phyloP scores from a whole-genome alignment of 2,113 vertebrate species.

The Halcyon senegalensis region DNA sequence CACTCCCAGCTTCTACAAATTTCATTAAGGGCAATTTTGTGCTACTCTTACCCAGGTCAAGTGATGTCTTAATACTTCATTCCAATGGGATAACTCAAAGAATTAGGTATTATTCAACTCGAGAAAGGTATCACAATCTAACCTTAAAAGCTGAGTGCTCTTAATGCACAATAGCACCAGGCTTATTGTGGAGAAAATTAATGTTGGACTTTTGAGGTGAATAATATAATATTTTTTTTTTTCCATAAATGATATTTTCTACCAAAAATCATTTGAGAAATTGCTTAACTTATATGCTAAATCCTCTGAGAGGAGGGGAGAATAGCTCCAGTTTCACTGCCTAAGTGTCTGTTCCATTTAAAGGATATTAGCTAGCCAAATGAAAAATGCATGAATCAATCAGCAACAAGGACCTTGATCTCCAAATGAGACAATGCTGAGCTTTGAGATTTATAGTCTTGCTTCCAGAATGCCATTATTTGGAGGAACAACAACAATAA shows the following conservation, averaged over 20 bases:
- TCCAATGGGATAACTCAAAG: constrained; percentile 20
- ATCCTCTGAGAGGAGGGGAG: background rate
- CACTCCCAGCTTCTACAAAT: background rate
- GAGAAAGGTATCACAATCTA: background rate
- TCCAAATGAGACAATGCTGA: constrained; percentile 63
- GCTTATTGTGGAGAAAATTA: background rate
- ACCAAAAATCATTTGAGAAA: background rate
- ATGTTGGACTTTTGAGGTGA: background rate
- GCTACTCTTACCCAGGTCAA: background rate
- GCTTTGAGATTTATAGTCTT: constrained; percentile 73
- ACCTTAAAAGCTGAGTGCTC: background rate
- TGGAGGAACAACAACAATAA: constrained; percentile 72
- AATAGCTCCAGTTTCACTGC: constrained; percentile 40
- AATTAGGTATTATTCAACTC: background rate
- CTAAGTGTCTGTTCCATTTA: constrained; percentile 66
- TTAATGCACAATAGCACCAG: background rate
- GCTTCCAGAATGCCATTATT: constrained; percentile 75
- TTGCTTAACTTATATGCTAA: constrained; percentile 3
- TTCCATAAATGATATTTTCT: background rate
- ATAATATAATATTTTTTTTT: background rate
- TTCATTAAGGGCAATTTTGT: background rate
- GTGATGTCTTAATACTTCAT: constrained; percentile 26
- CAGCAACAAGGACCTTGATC: constrained; percentile 54
- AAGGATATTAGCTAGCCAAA: constrained; percentile 74
- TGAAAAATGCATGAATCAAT: constrained; percentile 71